A percentile compares a stretch with the other conserved stretches of the same genome.
Evolutionary conservation across 2,113 vertebrate genomes (phyloP).

Genomic region (Tyto alba): DNA sequence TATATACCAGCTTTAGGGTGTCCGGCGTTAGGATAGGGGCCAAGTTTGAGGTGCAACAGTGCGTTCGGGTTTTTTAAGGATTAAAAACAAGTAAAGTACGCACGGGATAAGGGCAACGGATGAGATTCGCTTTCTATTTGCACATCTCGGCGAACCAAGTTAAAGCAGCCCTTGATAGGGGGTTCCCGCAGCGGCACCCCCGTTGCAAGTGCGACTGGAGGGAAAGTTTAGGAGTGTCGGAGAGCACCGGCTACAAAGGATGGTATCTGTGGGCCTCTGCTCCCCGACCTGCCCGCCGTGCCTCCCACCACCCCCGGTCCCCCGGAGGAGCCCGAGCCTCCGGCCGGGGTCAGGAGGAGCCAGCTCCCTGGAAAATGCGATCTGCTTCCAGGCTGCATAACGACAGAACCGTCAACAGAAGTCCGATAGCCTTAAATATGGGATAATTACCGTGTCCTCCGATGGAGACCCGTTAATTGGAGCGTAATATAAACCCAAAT

Average conservation of each 20-base stretch:
- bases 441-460: conserved; percentile 55
- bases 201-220: background rate
- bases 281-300: background rate
- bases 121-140: rapidly evolving
- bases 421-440: conserved; percentile 28
- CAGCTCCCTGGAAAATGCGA: background rate
- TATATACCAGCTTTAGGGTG: rapidly evolving
- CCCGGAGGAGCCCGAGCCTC: background rate
- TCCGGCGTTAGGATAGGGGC: background rate
- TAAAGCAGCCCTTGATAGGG: too few relatives aligned
- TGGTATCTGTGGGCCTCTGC: background rate
- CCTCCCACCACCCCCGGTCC: background rate
- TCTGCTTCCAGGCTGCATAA: background rate
- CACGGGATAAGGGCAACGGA: background rate
- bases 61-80: background rate
- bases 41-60: rapidly evolving
- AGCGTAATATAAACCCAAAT: conserved; percentile 66
- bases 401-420: background rate
- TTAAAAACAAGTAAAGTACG: background rate
- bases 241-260: background rate
- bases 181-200: background rate
- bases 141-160: rapidly evolving
- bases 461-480: conserved; percentile 52
- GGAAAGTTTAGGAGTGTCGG: background rate
- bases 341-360: background rate